Evolutionary conservation across 92 coral and sea anemone species (phyloP).

Genomic region (Umimayanthus kanabou): DNA sequence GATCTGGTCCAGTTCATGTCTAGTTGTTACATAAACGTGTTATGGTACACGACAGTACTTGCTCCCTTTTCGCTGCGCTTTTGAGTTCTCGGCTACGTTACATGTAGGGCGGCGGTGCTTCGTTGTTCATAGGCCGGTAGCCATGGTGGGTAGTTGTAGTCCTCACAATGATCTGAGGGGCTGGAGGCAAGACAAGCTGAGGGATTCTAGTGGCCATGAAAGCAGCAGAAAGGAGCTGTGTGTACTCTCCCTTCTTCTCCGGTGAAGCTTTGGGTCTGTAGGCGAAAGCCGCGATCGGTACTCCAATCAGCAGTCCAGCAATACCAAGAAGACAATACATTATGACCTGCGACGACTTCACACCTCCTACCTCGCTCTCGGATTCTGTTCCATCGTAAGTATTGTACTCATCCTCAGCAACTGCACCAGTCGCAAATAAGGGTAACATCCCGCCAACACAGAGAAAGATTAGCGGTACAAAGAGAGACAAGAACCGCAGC

Average conservation of each 20-base stretch:
- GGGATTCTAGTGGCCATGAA: conserved; percentile 21
- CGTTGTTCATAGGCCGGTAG: conserved; percentile 26
- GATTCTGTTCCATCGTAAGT: no score
- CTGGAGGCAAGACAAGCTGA: conserved; percentile 11
- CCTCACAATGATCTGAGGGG: conserved; percentile 19
- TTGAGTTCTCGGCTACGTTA: not conserved
- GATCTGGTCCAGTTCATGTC: no score
- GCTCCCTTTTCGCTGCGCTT: not conserved
- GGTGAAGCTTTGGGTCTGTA: conserved; percentile 37
- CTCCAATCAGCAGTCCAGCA: not conserved
- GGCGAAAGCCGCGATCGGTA: not conserved
- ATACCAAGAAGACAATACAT: not conserved
- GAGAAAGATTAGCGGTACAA: not conserved
- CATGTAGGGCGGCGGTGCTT: conserved; percentile 13
- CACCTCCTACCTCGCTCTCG: no score
- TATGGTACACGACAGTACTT: not conserved
- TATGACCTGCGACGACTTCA: not conserved
- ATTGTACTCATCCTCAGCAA: no score
- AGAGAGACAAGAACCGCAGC: conserved; percentile 8
- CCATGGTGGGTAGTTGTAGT: not conserved
- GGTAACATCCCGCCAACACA: not conserved
- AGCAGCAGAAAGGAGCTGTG: conserved; percentile 8
- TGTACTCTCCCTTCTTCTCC: conserved; percentile 15
- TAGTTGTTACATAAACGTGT: no score
- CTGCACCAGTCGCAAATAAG: not conserved